These are phyloP conservation scores for Acanthisitta chloris DNA, from an alignment of 2,113 vertebrate species.

Conservation along the genomic window DNA sequence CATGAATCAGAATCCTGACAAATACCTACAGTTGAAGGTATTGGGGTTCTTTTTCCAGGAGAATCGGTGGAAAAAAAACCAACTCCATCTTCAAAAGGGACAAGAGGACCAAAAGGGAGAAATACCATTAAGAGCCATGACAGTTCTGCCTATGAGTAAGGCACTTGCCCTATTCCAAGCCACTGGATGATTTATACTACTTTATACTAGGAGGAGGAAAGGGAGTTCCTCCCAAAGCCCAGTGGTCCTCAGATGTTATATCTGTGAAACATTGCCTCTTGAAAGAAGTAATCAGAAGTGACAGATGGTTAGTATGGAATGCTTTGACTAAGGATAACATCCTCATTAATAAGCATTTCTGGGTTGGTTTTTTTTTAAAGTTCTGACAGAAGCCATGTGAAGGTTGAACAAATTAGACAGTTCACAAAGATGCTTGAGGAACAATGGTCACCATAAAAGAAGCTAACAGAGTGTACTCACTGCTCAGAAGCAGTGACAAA, in stretches of 20 bases:
- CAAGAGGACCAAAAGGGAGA: neutral
- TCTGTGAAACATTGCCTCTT: neutral
- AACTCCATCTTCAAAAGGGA: neutral
- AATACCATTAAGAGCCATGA: neutral
- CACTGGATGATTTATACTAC: neutral
- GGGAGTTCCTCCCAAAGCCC: neutral
- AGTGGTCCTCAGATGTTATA: neutral
- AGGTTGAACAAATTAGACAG: neutral
- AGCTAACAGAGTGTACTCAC: neutral
- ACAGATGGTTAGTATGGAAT: neutral
- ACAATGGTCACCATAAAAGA: neutral
- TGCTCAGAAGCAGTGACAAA: neutral
- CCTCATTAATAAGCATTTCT: neutral
- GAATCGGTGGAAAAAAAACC: neutral
- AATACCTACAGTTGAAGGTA: neutral
- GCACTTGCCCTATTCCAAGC: neutral
- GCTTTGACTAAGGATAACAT: neutral
- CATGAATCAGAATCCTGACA: neutral
- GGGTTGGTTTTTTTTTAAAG: neutral
- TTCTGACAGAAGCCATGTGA: neutral
- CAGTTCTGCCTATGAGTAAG: neutral
- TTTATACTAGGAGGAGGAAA: neutral
- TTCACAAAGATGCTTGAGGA: neutral
- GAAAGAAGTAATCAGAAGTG: neutral
- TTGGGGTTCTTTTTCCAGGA: neutral